Evolutionary conservation across 2,797 vertebrate species (phyloP), one percentile per base, ranked within the genome.

Genomic region (Leptoclinus maculatus): DNA sequence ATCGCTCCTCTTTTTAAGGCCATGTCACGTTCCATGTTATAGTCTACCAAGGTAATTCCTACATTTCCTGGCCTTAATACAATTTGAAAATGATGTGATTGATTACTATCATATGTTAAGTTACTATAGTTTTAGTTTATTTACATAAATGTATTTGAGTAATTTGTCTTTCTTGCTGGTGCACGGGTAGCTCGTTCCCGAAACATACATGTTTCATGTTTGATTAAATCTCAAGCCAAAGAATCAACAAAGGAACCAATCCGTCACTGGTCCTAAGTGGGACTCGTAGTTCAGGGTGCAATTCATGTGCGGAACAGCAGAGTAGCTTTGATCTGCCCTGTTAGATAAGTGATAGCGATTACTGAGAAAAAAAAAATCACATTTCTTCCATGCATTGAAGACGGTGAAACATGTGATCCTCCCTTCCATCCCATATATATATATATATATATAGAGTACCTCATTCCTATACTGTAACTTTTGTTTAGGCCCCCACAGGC

Each of bases 401-500:
- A 23, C 27, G n/a, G 36, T 62, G 38, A 72, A 74, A 80, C 76
- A 47, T 36, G 6, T 7, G 7, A 21, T 10, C 47, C 57, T 74
- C 59, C 65, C 73, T 32, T 74, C 59, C n/a, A 1, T 76, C 74
- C 47, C 47, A 32, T 34, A 32, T 4, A 67, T 25, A 57, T 45
- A 29, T 32, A 32, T 32, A 32, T 4, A 67, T 23, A 57, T 47
- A 67, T 23, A 57, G 41, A 71, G 27, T 27, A 4, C 29, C 77
- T 56, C 66, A 25, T 21, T 32, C n/a, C 74, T 63, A 43, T 78
- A 86, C 83, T 88, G 89, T 92, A 87, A 68, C 82, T 49, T 70
- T 83, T 86, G 83, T 84, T 85, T 53, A 65, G 76, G 63, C 85
- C 67, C 91, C 53, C 82, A 56, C 85, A 23, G 89, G 88, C 85